Conservation (phyloP, 2,797 vertebrate genomes). For the Neopelma chrysocephalum region DNA sequence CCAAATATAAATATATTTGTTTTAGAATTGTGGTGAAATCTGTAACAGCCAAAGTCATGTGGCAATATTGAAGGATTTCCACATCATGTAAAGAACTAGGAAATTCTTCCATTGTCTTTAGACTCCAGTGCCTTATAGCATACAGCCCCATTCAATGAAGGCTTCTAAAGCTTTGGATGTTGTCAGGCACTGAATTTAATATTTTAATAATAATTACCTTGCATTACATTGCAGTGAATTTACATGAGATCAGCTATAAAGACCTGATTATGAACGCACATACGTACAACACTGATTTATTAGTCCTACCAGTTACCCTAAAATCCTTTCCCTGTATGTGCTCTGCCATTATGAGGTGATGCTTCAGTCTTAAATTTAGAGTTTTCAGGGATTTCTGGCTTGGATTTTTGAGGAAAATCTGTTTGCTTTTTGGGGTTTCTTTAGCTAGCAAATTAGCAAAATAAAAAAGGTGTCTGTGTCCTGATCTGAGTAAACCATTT, state of each 20-base stretch:
- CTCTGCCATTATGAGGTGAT: not conserved
- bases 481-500: not conserved
- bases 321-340: not conserved
- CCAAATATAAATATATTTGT: not conserved
- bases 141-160: not conserved
- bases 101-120: not conserved
- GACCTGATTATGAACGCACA: not conserved
- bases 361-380: not conserved
- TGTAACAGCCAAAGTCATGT: not conserved
- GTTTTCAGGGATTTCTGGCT: not conserved
- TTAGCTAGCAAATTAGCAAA: not conserved
- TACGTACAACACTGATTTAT: fast-evolving
- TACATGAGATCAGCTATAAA: not conserved
- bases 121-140: not conserved
- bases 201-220: not conserved
- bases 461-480: not conserved
- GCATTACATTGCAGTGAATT: not conserved
- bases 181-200: not conserved
- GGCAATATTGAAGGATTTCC: not conserved
- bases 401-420: not conserved
- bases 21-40: not conserved
- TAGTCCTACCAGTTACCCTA: not conserved
- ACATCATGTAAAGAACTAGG: not conserved
- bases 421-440: not conserved
- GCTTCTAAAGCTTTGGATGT: not conserved